Evolutionary conservation across 2,797 vertebrate genomes (phyloP).

Genomic region (Halcyon leucocephala): DNA sequence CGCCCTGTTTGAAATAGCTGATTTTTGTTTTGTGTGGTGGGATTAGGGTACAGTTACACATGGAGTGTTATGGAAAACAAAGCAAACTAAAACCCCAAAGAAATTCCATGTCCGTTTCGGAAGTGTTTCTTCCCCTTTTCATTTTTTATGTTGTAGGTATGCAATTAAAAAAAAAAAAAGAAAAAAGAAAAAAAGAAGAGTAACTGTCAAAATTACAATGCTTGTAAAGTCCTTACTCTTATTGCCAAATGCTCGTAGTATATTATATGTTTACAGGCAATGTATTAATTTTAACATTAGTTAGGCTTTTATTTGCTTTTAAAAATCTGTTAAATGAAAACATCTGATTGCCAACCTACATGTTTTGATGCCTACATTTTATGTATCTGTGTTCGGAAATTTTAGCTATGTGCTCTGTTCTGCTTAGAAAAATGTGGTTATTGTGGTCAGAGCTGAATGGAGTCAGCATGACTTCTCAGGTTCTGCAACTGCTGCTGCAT

Average conservation of each 20-base stretch:
- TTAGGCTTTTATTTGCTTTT: not conserved
- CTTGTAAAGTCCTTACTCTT: not conserved
- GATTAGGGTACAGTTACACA: not conserved
- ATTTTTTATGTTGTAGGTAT: not conserved
- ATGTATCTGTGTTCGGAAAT: not conserved
- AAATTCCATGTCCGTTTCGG: not conserved
- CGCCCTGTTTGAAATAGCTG: constrained; percentile 3
- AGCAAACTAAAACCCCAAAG: not conserved
- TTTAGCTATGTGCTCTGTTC: not conserved
- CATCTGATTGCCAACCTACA: not conserved
- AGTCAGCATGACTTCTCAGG: not conserved
- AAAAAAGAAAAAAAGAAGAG: not conserved
- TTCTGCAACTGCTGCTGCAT: accelerated
- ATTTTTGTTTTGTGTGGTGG: not conserved
- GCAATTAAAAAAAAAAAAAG: not conserved
- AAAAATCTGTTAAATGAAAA: not conserved
- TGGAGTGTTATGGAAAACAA: constrained; percentile 28
- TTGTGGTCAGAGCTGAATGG: not conserved
- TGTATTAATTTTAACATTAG: not conserved
- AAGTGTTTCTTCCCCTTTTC: not conserved
- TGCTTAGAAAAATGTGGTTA: not conserved
- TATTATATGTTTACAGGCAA: not conserved
- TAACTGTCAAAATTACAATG: not conserved
- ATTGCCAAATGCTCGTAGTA: not conserved
- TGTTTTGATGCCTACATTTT: not conserved